Evolutionary conservation across 2,888 invertebrate species (phyloP), one percentile per base, ranked within the genome.

Genomic region (Augiades crinisus): DNA sequence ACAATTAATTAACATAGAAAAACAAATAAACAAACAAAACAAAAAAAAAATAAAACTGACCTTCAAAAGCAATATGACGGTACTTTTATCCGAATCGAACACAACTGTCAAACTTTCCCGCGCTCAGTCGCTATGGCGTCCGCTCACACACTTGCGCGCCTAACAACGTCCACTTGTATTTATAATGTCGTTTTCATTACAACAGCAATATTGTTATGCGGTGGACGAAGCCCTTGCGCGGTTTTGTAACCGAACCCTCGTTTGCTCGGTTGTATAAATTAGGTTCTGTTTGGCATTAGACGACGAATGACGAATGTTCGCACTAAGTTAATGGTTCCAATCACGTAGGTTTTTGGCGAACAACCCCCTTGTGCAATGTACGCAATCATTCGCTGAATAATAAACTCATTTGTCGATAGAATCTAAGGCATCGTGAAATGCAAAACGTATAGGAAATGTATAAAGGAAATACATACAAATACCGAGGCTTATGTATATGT

Each of bases 111-210:
- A 81, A 77, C 60, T 79, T 78, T 84, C 79, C 78, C 83, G 82
- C 75, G 70, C 73, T 75, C 72, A 68, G 65, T 59, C 68, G 67
- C 64, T 68, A 73, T 71, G 72, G 74, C 75, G 70, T 69, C 68
- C 72, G 68, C 60, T 70, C 65, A 76, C 74, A 77, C 73, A 73
- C 83, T 75, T 81, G 81, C 64, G 69, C 65, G 72, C 70, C 68
- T 64, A 57, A 62, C 62, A 62, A 60, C 68, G 37, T 58, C 66
- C 70, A 77, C 85, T 74, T 81, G 83, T 88, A 88, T 88, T 85
- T 88, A 88, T 88, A 88, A 88, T 74, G 84, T 88, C 77, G 81
- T 68, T 68, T 75, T 74, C 71, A 72, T 81, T 80, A 74, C 82
- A 78, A 77, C 78, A 78, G 75, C 66, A 65, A 80, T 79, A 83